These are phyloP conservation scores for Typhlichthys subterraneus DNA, from an alignment of 2,797 vertebrate genomes.

Conservation along the genomic window DNA sequence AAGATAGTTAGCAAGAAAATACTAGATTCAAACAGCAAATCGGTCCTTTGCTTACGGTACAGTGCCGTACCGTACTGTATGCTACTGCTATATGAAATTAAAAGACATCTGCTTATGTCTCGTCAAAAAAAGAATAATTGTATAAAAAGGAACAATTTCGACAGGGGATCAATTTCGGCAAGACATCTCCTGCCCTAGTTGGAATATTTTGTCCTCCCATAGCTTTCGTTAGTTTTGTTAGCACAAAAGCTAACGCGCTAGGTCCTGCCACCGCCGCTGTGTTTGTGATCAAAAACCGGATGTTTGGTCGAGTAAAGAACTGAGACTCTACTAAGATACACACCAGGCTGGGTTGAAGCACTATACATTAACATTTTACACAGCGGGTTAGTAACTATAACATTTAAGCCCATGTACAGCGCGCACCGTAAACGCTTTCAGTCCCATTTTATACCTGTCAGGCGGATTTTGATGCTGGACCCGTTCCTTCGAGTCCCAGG, in stretches of 20 bases:
- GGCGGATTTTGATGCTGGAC: slow-evolving; percentile 97
- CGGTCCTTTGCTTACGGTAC: no score
- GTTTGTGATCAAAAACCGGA: slow-evolving; percentile 72
- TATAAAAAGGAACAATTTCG: no score
- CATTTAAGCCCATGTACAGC: slow-evolving; percentile 4
- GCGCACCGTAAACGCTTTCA: slow-evolving; percentile 37
- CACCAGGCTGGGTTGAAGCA: not conserved
- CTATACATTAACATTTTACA: not conserved
- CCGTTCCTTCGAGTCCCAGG: slow-evolving; percentile 94
- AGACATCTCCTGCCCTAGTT: not conserved
- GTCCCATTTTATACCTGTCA: slow-evolving; percentile 87
- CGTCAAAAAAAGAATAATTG: no score
- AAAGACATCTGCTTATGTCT: no score
- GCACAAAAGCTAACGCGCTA: slow-evolving; percentile 67
- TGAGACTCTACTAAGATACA: slow-evolving; percentile 27
- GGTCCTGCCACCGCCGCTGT: slow-evolving; percentile 35
- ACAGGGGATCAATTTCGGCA: not conserved
- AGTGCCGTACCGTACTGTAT: no score
- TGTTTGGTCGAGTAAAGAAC: slow-evolving; percentile 64
- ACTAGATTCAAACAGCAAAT: no score
- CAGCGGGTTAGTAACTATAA: not conserved
- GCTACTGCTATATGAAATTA: no score
- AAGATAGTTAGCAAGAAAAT: no score
- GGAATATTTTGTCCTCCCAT: slow-evolving; percentile 16
- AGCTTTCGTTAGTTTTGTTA: slow-evolving; percentile 41